Evolutionary conservation across 2,113 vertebrate species (phyloP).

Genomic region (Prolemur simus): DNA sequence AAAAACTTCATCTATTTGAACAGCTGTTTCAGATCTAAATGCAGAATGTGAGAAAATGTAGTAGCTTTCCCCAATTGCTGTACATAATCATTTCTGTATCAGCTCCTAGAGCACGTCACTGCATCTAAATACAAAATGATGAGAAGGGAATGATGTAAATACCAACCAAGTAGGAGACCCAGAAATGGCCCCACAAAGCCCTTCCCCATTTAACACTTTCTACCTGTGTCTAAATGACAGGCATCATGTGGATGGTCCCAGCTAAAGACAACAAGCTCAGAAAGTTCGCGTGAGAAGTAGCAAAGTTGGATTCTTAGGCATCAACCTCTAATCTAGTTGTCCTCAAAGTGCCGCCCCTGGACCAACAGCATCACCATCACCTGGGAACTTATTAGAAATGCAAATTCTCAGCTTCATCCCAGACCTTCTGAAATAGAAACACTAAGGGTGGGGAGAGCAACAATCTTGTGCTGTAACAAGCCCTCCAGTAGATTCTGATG

Average conservation of each 20-base stretch:
- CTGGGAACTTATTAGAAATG: neutral
- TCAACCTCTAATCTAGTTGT: neutral
- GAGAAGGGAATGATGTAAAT: neutral
- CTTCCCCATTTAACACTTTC: neutral
- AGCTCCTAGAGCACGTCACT: neutral
- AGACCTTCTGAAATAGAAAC: neutral
- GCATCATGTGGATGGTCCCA: neutral
- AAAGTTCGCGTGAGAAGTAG: neutral
- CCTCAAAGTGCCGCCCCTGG: neutral
- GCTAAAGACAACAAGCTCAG: neutral
- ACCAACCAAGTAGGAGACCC: neutral
- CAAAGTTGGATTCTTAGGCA: neutral
- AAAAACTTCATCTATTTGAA: constrained; percentile 24
- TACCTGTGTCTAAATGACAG: fast-evolving
- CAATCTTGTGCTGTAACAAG: neutral
- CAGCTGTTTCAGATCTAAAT: constrained; percentile 23
- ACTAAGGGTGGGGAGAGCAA: neutral
- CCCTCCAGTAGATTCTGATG: neutral
- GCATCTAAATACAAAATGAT: neutral
- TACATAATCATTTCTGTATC: fast-evolving
- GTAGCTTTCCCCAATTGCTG: neutral
- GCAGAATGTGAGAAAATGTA: neutral
- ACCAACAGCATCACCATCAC: neutral
- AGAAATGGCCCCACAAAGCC: neutral
- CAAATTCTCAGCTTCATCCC: neutral